Evolutionary conservation across 2,888 invertebrate genomes (phyloP), one percentile per base, ranked within the genome.

Genomic region (Hirudinaria manillensis): DNA sequence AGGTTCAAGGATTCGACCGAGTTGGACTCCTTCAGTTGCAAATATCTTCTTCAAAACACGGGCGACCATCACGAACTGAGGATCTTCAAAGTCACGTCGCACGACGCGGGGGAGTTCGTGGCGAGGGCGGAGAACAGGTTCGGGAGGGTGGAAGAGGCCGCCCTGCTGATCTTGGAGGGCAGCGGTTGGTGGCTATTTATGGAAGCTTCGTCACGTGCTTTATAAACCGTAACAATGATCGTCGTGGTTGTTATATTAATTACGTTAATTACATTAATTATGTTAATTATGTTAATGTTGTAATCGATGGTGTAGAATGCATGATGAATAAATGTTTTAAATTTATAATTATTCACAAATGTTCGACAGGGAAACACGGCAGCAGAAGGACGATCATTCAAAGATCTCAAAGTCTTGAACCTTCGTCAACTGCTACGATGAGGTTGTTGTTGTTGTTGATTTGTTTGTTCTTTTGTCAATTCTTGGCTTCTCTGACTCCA

Each of bases 81-180:
- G 21, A 34, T 68, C 32, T 29, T 7, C 4, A 68, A 34, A 34
- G 68, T 68, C 13, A 29, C 32, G 13, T 13, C 32, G 27, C 34
- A 29, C 16, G 68, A 68, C n/a, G 7, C 16, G 16, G 68, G 68
- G 1, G 68, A 68, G 27, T 68, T 29, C 32, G 68, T 68, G 6
- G 68, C 34, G n/a, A 68, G 68, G 68, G 68, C 68, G 1, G 68
- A 68, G 32, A 68, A 68, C 34, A 36, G 16, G 34, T 68, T 29
- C 68, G 68, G 68, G 16, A 68, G 68, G 68, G 68, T 68, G 13
- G 68, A 68, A 68, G 68, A 68, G 36, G 68, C 68, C n/a, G 68
- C 68, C n/a, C 36, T 68, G 29, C 68, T 68, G 2, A 10, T 34
- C 32, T 29, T 68, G 21, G 68, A 68, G 1, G 68, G 68, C 34